A percentile compares a stretch with the other conserved stretches of the same genome.
phyloP scores from a whole-genome alignment of 2,797 vertebrate species.

The Synanceia verrucosa region DNA sequence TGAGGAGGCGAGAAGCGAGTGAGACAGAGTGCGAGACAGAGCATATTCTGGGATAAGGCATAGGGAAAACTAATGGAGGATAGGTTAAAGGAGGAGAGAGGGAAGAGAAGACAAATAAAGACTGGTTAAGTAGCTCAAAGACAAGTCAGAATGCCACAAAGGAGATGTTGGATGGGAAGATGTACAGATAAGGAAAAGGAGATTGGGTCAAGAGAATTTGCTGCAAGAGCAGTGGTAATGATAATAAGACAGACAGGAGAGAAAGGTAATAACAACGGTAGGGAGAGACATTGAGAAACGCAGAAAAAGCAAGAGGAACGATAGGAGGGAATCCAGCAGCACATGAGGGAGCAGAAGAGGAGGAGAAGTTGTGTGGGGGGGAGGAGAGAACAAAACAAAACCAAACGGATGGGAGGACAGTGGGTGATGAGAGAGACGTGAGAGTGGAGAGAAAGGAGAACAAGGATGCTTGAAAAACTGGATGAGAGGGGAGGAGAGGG shows the following conservation, averaged over 20 bases:
- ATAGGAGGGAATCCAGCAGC: slow-evolving; percentile 1
- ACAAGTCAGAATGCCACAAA: slow-evolving; percentile 19
- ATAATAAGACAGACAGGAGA: slow-evolving; percentile 41
- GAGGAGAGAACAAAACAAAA: not conserved
- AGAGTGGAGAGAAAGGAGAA: slow-evolving; percentile 19
- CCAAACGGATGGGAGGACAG: slow-evolving; percentile 18
- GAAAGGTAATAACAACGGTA: slow-evolving; percentile 32
- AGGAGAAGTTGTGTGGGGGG: slow-evolving; percentile 25
- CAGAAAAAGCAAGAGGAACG: not conserved
- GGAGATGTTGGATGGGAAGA: slow-evolving; percentile 14
- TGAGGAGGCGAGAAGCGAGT: slow-evolving; percentile 16
- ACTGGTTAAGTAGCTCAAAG: slow-evolving; percentile 23
- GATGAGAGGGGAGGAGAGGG: slow-evolving; percentile 10
- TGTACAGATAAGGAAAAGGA: slow-evolving; percentile 28
- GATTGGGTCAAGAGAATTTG: slow-evolving; percentile 33
- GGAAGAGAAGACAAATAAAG: slow-evolving; percentile 11
- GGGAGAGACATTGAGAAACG: not conserved
- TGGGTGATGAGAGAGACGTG: slow-evolving; percentile 23
- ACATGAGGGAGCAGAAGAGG: slow-evolving; percentile 6
- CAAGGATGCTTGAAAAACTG: slow-evolving; percentile 21
- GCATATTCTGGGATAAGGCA: slow-evolving; percentile 22
- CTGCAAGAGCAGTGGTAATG: slow-evolving; percentile 21
- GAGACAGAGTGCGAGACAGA: slow-evolving; percentile 27
- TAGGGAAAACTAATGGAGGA: slow-evolving; percentile 14
- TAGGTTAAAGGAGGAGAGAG: slow-evolving; percentile 14